A percentile compares a stretch with the other conserved stretches of the same genome.
Conservation (phyloP, 2,113 vertebrate species). For the Lagopus leucura region DNA sequence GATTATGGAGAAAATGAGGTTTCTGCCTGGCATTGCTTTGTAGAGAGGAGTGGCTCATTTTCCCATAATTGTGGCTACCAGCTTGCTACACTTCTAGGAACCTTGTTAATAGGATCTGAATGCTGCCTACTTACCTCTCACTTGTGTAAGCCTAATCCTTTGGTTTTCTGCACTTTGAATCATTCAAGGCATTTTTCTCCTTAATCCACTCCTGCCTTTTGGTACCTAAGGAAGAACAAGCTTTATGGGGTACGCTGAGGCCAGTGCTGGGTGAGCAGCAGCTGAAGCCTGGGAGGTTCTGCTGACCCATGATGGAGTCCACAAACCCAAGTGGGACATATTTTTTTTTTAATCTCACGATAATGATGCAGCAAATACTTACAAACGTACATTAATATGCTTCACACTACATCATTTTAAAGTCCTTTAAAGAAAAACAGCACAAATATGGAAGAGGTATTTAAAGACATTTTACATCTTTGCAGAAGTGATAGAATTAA, state of each 20-base stretch:
- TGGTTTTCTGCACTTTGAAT: not conserved
- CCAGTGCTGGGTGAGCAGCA: fast-evolving
- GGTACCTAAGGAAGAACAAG: not conserved
- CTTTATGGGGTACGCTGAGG: not conserved
- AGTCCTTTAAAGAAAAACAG: not conserved
- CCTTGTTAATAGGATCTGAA: not conserved
- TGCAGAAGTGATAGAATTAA: not conserved
- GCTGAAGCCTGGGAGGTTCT: not conserved
- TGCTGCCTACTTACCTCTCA: not conserved
- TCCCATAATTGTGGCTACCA: slow-evolving; percentile 44
- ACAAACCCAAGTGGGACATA: not conserved
- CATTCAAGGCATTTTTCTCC: not conserved
- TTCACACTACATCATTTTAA: not conserved
- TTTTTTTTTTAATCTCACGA: not conserved
- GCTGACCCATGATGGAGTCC: not conserved
- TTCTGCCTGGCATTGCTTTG: not conserved
- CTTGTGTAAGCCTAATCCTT: not conserved
- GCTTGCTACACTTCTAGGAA: not conserved
- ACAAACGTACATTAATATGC: not conserved
- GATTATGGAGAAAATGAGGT: slow-evolving; percentile 21
- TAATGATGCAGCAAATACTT: not conserved
- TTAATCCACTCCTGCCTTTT: not conserved
- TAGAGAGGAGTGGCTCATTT: not conserved
- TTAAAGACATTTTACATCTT: not conserved
- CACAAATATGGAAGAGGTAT: not conserved